Conservation (phyloP, 1,140 invertebrate species). For the Leguminivora glycinivorella region DNA sequence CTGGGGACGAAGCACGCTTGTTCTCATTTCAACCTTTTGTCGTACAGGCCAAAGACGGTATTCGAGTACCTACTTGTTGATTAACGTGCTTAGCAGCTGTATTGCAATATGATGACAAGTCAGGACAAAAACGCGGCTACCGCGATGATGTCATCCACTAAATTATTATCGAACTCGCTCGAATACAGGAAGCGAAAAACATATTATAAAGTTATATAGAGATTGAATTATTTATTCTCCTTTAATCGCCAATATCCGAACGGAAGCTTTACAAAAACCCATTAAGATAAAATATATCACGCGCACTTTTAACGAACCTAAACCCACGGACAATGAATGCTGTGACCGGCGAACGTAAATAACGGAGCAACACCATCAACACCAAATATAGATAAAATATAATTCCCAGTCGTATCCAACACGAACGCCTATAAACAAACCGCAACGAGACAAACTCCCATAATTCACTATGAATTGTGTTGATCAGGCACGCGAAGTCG, state of each 20-base stretch:
- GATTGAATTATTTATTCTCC: neutral
- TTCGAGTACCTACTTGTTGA: constrained; percentile 24
- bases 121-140: constrained; percentile 48
- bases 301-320: constrained; percentile 18
- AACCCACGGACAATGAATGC: constrained; percentile 14
- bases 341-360: constrained; percentile 23
- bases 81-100: constrained; percentile 27
- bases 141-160: constrained; percentile 46
- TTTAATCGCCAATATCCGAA: neutral
- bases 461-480: constrained; percentile 67
- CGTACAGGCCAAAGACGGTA: constrained; percentile 29
- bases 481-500: constrained; percentile 63
- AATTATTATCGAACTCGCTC: constrained; percentile 31
- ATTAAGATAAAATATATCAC: constrained; percentile 14
- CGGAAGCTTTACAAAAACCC: neutral
- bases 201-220: neutral
- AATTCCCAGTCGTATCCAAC: constrained; percentile 42
- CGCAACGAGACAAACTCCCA: constrained; percentile 62
- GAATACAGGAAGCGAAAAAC: constrained; percentile 10
- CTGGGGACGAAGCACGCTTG: neutral
- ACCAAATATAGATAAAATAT: constrained; percentile 43
- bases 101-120: constrained; percentile 43
- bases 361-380: constrained; percentile 32
- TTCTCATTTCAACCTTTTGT: neutral
- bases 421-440: constrained; percentile 64